Percentiles rank a stretch among this genome's conserved stretches.
Evolutionary conservation across 64 coral and sea anemone species (phyloP).

Genomic region (Montipora cactus): DNA sequence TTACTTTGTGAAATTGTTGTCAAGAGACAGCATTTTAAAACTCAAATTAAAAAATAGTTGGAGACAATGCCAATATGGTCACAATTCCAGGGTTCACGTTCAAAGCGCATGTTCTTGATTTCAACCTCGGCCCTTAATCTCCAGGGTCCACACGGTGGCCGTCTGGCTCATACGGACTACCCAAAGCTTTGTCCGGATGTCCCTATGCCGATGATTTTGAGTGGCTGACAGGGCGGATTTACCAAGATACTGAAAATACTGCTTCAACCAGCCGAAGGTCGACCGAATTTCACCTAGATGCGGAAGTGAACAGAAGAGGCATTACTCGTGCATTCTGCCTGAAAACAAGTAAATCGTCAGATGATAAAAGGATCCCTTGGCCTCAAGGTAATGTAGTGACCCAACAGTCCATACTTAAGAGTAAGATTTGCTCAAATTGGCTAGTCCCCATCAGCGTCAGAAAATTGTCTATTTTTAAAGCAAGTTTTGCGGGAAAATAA

Average conservation of each 20-base stretch:
- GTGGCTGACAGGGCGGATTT: conserved; percentile 42
- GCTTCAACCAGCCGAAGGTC: conserved; percentile 28
- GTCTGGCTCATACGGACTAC: conserved; percentile 36
- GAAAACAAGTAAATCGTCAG: conserved; percentile 4
- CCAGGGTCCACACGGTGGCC: conserved; percentile 31
- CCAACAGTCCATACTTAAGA: neutral
- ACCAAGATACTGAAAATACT: conserved; percentile 58
- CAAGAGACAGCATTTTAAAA: no score
- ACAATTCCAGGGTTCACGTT: neutral
- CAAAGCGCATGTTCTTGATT: no score
- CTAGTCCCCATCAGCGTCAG: no score
- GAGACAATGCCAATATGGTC: neutral
- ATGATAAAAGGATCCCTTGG: conserved; percentile 14
- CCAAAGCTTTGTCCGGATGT: conserved; percentile 42
- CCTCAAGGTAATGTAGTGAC: conserved; percentile 19
- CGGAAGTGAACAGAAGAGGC: neutral
- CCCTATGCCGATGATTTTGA: conserved; percentile 24
- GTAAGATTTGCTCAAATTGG: neutral
- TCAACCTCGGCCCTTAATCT: neutral
- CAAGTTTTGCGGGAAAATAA: no score
- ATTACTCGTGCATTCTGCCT: conserved; percentile 36
- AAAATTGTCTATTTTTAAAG: no score
- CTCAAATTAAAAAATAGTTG: neutral
- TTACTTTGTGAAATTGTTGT: no score
- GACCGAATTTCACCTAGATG: conserved; percentile 49